Base-by-base conservation (phyloP, 2,797 vertebrate species). In the Alauda arvensis region DNA sequence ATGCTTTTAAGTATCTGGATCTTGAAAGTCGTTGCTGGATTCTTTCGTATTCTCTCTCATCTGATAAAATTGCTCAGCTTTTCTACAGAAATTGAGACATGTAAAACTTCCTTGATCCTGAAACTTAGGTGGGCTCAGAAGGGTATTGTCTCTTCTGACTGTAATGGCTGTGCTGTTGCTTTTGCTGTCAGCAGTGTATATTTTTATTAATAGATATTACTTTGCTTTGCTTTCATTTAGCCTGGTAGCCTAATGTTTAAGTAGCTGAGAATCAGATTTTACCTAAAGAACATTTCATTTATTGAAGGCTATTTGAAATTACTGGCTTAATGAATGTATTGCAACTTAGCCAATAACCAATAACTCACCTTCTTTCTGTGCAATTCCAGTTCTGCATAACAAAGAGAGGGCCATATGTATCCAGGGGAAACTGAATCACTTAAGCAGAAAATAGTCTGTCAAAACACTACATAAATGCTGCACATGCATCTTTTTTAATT, bases 381-480 rank as follows among this genome's bases (percentile, higher is more conserved):
- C 49, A 85, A 20, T 83, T 89, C 56, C 31, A 89, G 34, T 76
- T 85, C 67, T 87, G 60, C 18, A n/a, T 84, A 67, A 83, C 70
- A 88, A 83, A 70, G 67, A 76, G 57, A 55, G 29, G 33, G 37
- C 68, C 18, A 2, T 80, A 67, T 69, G 46, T 90, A 93, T 86
- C 67, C 57, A 81, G 33, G 46, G 46, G 70, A 89, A 90, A 84
- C 43, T 37, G 68, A 89, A 93, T 89, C 85, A 79, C 45, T 84
- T 77, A 61, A 85, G 83, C 53, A 93, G 80, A 91, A 89, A 92
- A 89, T 85, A 83, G 68, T 79, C 80, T 92, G 85, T 89, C 83
- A 74, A 93, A 94, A 89, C 51, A 77, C 63, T 48, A 67, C 46
- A 51, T 70, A 84, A 90, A 79, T 68, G 70, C 65, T 90, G 67